Base-by-base conservation (phyloP, 2,113 vertebrate genomes). In the Panthera leo region DNA sequence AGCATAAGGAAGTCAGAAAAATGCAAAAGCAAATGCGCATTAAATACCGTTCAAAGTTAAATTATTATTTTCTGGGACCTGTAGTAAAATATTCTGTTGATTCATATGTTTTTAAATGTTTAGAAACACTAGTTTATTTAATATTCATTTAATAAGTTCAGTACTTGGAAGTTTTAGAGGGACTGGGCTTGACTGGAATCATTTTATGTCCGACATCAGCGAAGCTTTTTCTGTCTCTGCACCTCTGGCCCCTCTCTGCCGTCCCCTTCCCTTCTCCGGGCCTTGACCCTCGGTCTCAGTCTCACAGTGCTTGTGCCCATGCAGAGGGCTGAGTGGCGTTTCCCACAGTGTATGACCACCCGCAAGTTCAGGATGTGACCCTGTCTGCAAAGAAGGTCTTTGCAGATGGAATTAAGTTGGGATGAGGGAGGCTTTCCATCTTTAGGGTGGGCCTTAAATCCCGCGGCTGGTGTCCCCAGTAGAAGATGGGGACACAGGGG, bases 251-350 rank as follows among this genome's bases (percentile, higher is more conserved):
- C 2, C 19, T 29, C 12, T 23, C 48, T 5, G 6, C 6, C 0
- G 4, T 5, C n/a, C 45, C 31, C 31, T 34, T 23, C 29, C 55
- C 19, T 55, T 8, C 7, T 1, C 25, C 7, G 0, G 4, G 39
- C 19, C 36, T 16, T 53, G 42, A 2, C n/a, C 48, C 5, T 51
- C 23, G 3, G 58, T 21, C 12, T 75, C 27, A 5, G 0, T 48
- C 25, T 73, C 14, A 3, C 14, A 3, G 42, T 21, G 7, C 31
- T 31, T 5, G 9, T 13, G 8, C 3, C 67, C 5, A 5, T 15
- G 21, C 5, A 5, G 0, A 2, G 5, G 36, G 34, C 51, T 31
- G 53, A 15, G 19, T 45, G 31, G 76, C 0, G 29, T 12, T 53
- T 18, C 45, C 76, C 48, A 11, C 51, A n/a, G 19, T 21, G 6